phyloP scores from a whole-genome alignment of 2,113 vertebrate genomes.

The Chinchilla lanigera region DNA sequence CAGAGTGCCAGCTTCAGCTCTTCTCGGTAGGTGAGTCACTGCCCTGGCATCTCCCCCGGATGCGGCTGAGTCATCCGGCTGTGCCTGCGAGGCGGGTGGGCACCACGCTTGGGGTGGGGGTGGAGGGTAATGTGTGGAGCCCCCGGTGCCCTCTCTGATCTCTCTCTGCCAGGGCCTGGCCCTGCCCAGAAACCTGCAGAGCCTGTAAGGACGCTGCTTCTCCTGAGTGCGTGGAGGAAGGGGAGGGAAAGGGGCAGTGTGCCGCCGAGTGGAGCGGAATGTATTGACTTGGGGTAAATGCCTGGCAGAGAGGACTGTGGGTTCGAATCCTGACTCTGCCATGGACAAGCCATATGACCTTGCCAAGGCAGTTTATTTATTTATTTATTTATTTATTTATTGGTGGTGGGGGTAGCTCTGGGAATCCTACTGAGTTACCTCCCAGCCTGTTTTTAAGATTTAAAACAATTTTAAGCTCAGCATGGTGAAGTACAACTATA shows the following conservation, averaged over 20 bases:
- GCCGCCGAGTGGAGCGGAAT: neutral
- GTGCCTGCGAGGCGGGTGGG: slow-evolving; percentile 78
- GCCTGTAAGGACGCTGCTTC: neutral
- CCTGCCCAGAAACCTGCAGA: slow-evolving; percentile 48
- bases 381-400: neutral
- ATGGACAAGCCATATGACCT: neutral
- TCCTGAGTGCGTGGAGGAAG: neutral
- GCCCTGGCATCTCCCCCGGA: slow-evolving; percentile 83
- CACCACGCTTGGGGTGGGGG: slow-evolving; percentile 47
- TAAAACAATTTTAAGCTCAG: neutral
- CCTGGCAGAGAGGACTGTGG: neutral
- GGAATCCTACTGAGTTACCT: neutral
- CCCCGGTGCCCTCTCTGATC: slow-evolving; percentile 67
- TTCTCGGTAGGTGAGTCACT: slow-evolving; percentile 83
- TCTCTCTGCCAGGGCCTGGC: slow-evolving; percentile 43
- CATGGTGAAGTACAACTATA: neutral
- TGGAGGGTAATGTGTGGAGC: neutral
- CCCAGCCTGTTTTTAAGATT: neutral
- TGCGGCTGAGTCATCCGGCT: slow-evolving; percentile 80
- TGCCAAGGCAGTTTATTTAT: neutral
- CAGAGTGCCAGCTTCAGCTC: slow-evolving; percentile 76
- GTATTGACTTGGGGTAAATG: neutral
- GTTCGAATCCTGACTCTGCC: neutral
- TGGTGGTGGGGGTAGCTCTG: neutral
- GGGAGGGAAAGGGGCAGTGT: neutral